Base-by-base conservation (phyloP, 2,113 vertebrate genomes). In the Sula dactylatra region DNA sequence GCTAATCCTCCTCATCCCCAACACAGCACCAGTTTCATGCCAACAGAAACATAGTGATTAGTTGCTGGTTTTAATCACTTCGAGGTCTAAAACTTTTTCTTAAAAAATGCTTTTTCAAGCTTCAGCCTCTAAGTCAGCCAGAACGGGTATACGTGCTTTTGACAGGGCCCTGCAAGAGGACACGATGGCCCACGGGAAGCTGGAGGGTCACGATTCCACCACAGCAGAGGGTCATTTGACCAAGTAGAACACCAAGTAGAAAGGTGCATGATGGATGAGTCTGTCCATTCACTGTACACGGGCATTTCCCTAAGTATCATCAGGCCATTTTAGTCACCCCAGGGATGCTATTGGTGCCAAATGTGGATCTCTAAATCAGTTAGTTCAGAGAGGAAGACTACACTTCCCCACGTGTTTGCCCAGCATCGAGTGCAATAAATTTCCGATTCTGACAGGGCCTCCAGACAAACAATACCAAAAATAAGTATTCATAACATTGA, bases 101-200 rank as follows among this genome's bases (percentile, higher is more conserved):
- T 47, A 6, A 47, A 85, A 85, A 54, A 22, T 1, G 11, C 7
- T 88, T 65, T 79, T 80, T 77, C 34, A 45, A 11, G 24, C 9
- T 45, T 50, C 58, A 55, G 67, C 17, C 47, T 78, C 22, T 20
- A 38, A 42, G 42, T 26, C 50, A 73, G 16, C n/a, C 61, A 82
- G 45, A 83, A 65, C 1, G 6, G 19, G 32, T 24, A 7, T 25
- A 20, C 0, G 8, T 66, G 72, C 38, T 32, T 56, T 25, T 38
- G 24, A 40, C 62, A 69, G 52, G 62, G 85, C 79, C 61, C 49
- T 82, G 36, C 54, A 69, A 31, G 49, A 94, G 61, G 44, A 44
- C 56, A 36, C 0, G 0, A 17, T 38, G 70, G 10, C 59, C 45
- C 36, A 12, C 0, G 0, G 5, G 14, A 55, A 86, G 49, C 29